phyloP scores from a whole-genome alignment of 2,113 vertebrate genomes.

The Phocoena sinus region DNA sequence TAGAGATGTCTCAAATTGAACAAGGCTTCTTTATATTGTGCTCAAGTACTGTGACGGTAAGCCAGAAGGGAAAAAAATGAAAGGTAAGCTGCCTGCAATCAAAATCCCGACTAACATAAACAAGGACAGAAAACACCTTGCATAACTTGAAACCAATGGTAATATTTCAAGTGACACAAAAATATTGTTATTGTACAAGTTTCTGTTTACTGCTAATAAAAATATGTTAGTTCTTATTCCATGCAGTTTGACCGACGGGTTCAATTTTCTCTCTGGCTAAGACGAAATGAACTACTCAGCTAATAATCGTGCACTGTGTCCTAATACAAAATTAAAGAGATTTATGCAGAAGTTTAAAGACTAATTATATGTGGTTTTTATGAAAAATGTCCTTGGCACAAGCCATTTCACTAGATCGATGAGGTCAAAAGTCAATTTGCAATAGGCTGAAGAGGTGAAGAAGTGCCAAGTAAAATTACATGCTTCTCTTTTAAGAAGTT shows the following conservation, averaged over 20 bases:
- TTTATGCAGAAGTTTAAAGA: not conserved
- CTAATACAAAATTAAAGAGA: slow-evolving; percentile 48
- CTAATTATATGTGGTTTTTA: slow-evolving; percentile 14
- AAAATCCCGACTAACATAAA: not conserved
- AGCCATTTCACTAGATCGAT: not conserved
- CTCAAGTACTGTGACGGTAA: not conserved
- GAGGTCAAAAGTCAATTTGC: not conserved
- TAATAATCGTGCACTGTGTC: not conserved
- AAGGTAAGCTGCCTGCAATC: not conserved
- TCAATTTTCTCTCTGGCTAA: slow-evolving; percentile 40
- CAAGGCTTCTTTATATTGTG: slow-evolving; percentile 12
- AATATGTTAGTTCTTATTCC: slow-evolving; percentile 22
- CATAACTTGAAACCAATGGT: not conserved
- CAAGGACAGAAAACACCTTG: not conserved
- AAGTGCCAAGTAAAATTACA: not conserved
- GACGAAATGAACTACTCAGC: slow-evolving; percentile 33
- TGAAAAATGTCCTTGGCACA: not conserved
- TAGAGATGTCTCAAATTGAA: slow-evolving; percentile 16
- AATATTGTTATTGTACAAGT: slow-evolving; percentile 32
- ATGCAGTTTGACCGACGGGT: slow-evolving; percentile 39
- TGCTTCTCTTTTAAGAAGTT: slow-evolving; percentile 11
- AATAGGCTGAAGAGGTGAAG: not conserved
- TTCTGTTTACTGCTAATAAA: slow-evolving; percentile 40
- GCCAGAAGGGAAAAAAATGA: not conserved
- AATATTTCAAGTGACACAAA: slow-evolving; percentile 35